Evolutionary conservation across 2,113 vertebrate genomes (phyloP).

Genomic region (Urocynchramus pylzowi): DNA sequence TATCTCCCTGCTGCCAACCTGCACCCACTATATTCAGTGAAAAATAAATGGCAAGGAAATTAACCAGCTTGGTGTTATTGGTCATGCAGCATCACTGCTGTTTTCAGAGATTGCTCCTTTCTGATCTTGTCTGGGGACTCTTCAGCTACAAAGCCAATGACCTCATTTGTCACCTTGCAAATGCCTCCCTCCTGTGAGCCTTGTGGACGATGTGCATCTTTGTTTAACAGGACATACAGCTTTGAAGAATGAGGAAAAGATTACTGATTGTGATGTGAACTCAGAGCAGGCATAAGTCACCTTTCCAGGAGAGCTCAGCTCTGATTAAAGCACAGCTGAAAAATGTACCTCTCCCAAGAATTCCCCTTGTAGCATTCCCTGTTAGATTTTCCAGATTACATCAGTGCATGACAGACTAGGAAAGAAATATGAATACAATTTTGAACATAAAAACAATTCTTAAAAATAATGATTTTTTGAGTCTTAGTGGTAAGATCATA

Average conservation of each 20-base stretch:
- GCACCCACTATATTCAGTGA: not conserved
- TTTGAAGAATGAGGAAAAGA: not conserved
- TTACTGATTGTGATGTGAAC: slow-evolving; percentile 9
- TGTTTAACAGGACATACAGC: slow-evolving; percentile 8
- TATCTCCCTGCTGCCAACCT: not conserved
- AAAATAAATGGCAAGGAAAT: not conserved
- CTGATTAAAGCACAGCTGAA: slow-evolving; percentile 2
- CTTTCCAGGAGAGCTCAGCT: slow-evolving; percentile 3
- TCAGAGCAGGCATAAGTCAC: slow-evolving; percentile 15
- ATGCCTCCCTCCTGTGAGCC: not conserved
- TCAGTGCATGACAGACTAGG: not conserved
- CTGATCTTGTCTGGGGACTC: not conserved
- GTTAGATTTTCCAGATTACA: not conserved
- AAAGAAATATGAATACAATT: not conserved
- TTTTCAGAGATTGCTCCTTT: not conserved
- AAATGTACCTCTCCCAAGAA: not conserved
- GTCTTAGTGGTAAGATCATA: not conserved
- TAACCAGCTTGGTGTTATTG: not conserved
- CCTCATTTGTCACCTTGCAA: not conserved
- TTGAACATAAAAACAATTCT: not conserved
- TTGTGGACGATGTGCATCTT: not conserved
- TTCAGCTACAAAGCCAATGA: slow-evolving; percentile 18
- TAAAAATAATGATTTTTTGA: not conserved
- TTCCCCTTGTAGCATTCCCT: not conserved
- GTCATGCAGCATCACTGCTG: not conserved